These are phyloP conservation scores for Campopleginae sp. DNA, from an alignment of 2,888 invertebrate genomes.

Conservation along the genomic window DNA sequence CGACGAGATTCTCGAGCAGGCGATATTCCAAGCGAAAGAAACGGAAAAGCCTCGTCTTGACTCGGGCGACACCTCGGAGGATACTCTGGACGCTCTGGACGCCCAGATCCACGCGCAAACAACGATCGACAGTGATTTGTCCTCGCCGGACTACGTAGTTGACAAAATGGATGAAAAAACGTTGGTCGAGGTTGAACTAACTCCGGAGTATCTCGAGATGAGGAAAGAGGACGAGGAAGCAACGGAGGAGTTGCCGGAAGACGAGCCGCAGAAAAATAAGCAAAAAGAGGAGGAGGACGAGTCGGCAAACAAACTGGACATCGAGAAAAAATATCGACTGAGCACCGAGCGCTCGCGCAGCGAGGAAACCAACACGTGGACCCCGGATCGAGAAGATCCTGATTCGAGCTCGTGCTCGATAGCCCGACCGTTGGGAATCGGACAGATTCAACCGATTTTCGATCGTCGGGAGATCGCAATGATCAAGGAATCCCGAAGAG, in stretches of 20 bases:
- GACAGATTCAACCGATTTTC: conserved; percentile 85
- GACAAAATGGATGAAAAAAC: conserved; percentile 83
- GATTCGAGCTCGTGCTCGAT: conserved; percentile 89
- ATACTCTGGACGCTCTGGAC: conserved; percentile 82
- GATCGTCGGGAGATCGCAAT: conserved; percentile 81
- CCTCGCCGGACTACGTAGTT: conserved; percentile 81
- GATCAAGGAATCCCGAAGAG: conserved; percentile 77
- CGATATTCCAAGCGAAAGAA: conserved; percentile 75
- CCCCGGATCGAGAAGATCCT: conserved; percentile 85
- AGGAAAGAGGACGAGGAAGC: conserved; percentile 87
- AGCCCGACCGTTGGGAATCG: conserved; percentile 91
- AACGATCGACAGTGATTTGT: conserved; percentile 80
- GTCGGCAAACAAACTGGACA: conserved; percentile 72
- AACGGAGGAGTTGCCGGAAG: conserved; percentile 85
- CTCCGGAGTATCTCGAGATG: conserved; percentile 89
- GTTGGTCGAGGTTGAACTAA: conserved; percentile 85
- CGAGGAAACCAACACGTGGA: conserved; percentile 92
- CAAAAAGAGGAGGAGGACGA: conserved; percentile 56
- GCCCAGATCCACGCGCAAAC: conserved; percentile 80
- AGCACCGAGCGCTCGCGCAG: conserved; percentile 91
- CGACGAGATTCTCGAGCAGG: conserved; percentile 74
- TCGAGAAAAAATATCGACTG: conserved; percentile 85
- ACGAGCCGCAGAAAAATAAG: conserved; percentile 75
- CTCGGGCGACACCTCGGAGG: conserved; percentile 81
- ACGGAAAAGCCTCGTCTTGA: conserved; percentile 79